A percentile compares a stretch with the other conserved stretches of the same genome.
Conservation (phyloP, 92 coral and sea anemone species). For the Umimayanthus kanabou region DNA sequence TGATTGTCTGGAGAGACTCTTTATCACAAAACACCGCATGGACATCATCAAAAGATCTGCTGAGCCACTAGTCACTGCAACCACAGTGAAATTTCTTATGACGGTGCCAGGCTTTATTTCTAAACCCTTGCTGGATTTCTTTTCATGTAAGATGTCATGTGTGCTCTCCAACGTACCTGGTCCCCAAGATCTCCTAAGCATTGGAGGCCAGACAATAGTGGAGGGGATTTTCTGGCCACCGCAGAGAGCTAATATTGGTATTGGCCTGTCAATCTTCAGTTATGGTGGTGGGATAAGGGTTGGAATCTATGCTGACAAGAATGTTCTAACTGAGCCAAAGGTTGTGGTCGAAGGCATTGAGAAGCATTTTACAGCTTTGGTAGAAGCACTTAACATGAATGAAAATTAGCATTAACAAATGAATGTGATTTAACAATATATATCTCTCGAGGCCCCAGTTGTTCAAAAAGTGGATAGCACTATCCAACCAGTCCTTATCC, state of each 20-base stretch:
- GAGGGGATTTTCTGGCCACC: slow-evolving; percentile 96
- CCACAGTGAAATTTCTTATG: slow-evolving; percentile 78
- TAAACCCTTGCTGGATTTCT: slow-evolving; percentile 73
- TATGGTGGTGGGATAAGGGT: slow-evolving; percentile 85
- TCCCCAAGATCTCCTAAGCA: slow-evolving; percentile 72
- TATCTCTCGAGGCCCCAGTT: too few species aligned
- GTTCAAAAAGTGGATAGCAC: too few species aligned
- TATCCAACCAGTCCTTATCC: too few species aligned
- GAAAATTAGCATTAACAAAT: slow-evolving; percentile 25
- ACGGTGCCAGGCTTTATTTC: slow-evolving; percentile 84
- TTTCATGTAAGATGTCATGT: slow-evolving; percentile 81
- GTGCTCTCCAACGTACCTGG: slow-evolving; percentile 98
- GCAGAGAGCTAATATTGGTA: slow-evolving; percentile 82
- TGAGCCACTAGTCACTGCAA: slow-evolving; percentile 84
- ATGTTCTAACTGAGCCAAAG: slow-evolving; percentile 76
- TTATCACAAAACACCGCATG: slow-evolving; percentile 88
- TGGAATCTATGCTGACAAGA: slow-evolving; percentile 79
- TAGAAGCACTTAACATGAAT: slow-evolving; percentile 67
- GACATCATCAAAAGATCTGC: slow-evolving; percentile 93
- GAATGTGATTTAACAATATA: not conserved
- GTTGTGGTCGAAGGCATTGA: slow-evolving; percentile 72
- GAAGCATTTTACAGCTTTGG: slow-evolving; percentile 74
- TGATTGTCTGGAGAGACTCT: slow-evolving; percentile 76
- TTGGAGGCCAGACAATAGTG: slow-evolving; percentile 78
- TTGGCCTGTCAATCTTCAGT: slow-evolving; percentile 92